A percentile compares a stretch with the other conserved stretches of the same genome.
Evolutionary conservation across 2,113 vertebrate species (phyloP).

Genomic region (Mirounga angustirostris): DNA sequence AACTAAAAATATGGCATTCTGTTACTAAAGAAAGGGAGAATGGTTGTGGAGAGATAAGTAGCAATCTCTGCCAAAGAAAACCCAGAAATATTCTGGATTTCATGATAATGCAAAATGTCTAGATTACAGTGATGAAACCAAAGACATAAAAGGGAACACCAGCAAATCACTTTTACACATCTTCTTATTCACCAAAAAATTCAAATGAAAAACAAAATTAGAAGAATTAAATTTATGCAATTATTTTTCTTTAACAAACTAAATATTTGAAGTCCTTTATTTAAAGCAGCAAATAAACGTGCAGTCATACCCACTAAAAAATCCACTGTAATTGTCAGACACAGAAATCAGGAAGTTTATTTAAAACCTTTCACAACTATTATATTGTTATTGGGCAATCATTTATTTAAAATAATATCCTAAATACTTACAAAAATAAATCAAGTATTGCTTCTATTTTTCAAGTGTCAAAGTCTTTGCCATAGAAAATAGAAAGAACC

Average conservation of each 20-base stretch:
- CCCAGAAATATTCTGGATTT: neutral
- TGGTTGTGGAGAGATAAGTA: neutral
- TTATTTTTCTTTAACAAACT: conserved; percentile 14
- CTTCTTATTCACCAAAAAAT: neutral
- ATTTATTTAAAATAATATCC: conserved; percentile 80
- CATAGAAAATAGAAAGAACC: conserved; percentile 85
- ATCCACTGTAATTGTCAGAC: conserved; percentile 5
- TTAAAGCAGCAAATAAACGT: conserved; percentile 42
- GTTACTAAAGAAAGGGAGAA: neutral
- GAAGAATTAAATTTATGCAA: neutral
- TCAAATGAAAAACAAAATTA: neutral
- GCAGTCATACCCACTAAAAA: conserved; percentile 35
- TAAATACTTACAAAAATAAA: conserved; percentile 87
- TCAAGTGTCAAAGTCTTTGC: conserved; percentile 80
- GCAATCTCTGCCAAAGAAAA: neutral
- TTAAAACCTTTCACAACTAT: conserved; percentile 78
- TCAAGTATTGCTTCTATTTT: conserved; percentile 86
- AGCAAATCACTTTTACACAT: conserved; percentile 12
- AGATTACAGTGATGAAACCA: neutral
- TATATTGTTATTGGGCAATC: conserved; percentile 60
- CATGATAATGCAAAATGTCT: neutral
- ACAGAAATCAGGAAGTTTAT: conserved; percentile 67
- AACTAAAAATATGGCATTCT: conserved; percentile 33
- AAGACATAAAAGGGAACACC: neutral
- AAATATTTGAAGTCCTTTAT: conserved; percentile 54